phyloP scores from a whole-genome alignment of 2,888 invertebrate species.

The Agonopterix arenella region DNA sequence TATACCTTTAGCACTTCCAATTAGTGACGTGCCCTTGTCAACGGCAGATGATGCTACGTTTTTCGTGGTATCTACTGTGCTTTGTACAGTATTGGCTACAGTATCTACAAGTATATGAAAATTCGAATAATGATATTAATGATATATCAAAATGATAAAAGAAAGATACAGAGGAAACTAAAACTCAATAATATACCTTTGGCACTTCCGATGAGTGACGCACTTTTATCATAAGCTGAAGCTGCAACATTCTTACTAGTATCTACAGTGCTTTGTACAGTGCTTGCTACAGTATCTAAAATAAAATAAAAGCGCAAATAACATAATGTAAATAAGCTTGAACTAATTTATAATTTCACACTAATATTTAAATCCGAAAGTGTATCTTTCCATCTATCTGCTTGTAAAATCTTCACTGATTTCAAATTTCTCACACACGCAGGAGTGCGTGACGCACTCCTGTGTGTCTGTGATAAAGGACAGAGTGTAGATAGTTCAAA shows the following conservation, averaged over 20 bases:
- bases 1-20: conserved; percentile 30
- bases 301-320: neutral
- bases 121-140: conserved; percentile 2
- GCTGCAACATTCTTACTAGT: conserved; percentile 11
- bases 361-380: too few relatives aligned
- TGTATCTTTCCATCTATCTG: too few relatives aligned
- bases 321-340: neutral
- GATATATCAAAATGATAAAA: conserved; percentile 14
- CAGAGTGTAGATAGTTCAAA: too few relatives aligned
- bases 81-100: conserved; percentile 20
- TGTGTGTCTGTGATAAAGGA: too few relatives aligned
- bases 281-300: conserved; percentile 12
- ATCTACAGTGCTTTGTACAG: conserved; percentile 7
- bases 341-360: neutral
- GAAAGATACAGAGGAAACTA: conserved; percentile 8
- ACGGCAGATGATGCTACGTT: conserved; percentile 34
- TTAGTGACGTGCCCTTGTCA: conserved; percentile 37
- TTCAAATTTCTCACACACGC: too few relatives aligned
- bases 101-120: conserved; percentile 18
- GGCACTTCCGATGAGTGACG: conserved; percentile 8
- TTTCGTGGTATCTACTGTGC: conserved; percentile 35
- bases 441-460: too few relatives aligned
- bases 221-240: conserved; percentile 9
- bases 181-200: conserved; percentile 9
- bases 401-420: too few relatives aligned